Conservation (phyloP, 2,797 vertebrate species). For the Lemur catta region DNA sequence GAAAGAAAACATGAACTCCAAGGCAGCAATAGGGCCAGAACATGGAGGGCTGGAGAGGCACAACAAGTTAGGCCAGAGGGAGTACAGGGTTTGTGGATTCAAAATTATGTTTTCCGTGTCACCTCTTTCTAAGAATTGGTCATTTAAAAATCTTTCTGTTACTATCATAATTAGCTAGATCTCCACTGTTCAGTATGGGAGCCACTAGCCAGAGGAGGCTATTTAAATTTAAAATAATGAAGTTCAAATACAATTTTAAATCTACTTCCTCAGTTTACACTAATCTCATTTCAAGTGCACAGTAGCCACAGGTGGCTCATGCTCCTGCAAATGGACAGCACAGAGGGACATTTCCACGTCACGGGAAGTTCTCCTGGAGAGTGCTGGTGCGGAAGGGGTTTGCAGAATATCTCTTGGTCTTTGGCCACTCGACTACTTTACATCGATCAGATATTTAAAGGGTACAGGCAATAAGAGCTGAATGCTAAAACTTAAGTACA, state of each 20-base stretch:
- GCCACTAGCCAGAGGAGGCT: not conserved
- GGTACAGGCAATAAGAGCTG: not conserved
- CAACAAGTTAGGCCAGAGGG: not conserved
- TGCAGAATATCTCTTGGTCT: not conserved
- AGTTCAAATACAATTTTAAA: not conserved
- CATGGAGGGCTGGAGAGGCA: rapidly evolving
- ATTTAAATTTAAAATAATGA: not conserved
- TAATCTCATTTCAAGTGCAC: not conserved
- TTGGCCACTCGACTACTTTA: not conserved
- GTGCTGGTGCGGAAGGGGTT: not conserved
- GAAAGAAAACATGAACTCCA: constrained; percentile 78
- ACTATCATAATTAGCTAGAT: not conserved
- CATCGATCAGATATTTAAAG: not conserved
- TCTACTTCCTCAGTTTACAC: not conserved
- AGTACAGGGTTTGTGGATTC: not conserved
- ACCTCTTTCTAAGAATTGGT: not conserved
- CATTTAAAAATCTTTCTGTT: constrained; percentile 30
- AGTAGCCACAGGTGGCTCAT: rapidly evolving
- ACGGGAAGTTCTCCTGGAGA: not conserved
- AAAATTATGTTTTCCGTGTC: not conserved
- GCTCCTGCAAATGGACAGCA: not conserved
- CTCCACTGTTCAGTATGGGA: not conserved
- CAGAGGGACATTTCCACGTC: not conserved
- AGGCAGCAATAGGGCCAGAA: not conserved
- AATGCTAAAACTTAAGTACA: not conserved